phyloP scores from a whole-genome alignment of 30 jellyfish, hydroid and myxozoan genomes.

The Aurelia sp. region DNA sequence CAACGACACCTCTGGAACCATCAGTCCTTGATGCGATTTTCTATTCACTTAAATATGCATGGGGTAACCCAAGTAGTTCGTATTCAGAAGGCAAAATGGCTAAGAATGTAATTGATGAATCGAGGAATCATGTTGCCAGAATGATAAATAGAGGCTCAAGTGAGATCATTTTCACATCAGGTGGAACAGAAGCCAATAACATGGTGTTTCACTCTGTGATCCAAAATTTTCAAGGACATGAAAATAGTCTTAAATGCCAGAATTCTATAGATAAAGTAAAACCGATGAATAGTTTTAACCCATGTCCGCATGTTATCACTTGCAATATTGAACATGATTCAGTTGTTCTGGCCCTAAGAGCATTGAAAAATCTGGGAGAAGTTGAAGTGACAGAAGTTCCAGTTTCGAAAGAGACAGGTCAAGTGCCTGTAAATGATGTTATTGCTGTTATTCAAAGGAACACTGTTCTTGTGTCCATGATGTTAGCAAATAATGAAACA shows the following conservation, averaged over 20 bases:
- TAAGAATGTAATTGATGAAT: constrained; percentile 65
- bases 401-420: constrained; percentile 84
- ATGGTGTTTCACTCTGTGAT: constrained; percentile 70
- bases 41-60: constrained; percentile 74
- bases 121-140: constrained; percentile 70
- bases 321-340: constrained; percentile 92
- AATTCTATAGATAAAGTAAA: background rate
- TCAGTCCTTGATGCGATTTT: constrained; percentile 76
- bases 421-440: constrained; percentile 65
- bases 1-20: constrained; percentile 96
- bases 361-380: constrained; percentile 32
- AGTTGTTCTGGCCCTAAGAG: constrained; percentile 55
- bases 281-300: too few species aligned
- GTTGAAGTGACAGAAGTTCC: constrained; percentile 70
- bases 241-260: background rate
- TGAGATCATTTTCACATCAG: constrained; percentile 85
- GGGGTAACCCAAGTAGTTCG: constrained; percentile 99
- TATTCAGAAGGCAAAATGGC: constrained; percentile 89
- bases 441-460: constrained; percentile 41
- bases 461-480: constrained; percentile 80
- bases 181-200: constrained; percentile 96
- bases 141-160: constrained; percentile 68
- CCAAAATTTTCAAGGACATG: background rate
- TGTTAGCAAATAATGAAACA: constrained; percentile 97
- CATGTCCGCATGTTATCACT: constrained; percentile 80